Percentiles rank a stretch among this genome's conserved stretches.
Conservation (phyloP, 2,888 invertebrate genomes). For the Apamea crenata region DNA sequence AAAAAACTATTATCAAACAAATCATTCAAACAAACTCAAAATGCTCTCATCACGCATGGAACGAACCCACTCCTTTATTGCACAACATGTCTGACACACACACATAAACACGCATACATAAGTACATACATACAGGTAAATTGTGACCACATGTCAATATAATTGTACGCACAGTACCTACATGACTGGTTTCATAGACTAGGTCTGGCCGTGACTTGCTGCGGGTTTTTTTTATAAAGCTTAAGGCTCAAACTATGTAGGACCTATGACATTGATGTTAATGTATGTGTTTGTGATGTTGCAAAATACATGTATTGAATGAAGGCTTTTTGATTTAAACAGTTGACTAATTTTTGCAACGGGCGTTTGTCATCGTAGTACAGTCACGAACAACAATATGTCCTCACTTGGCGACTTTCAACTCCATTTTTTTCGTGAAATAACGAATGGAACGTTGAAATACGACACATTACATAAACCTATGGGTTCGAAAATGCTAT, state of each 20-base stretch:
- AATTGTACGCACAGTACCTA: conserved; percentile 33
- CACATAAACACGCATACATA: neutral
- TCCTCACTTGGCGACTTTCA: too few species aligned
- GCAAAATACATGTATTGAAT: conserved; percentile 2
- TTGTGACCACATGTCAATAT: conserved; percentile 45
- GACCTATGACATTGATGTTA: conserved; percentile 52
- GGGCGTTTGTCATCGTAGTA: neutral
- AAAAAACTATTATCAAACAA: conserved; percentile 8
- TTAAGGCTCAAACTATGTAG: conserved; percentile 31
- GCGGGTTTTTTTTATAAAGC: conserved; percentile 47
- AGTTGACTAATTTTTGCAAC: neutral
- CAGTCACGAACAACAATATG: too few species aligned
- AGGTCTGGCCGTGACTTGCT: conserved; percentile 45
- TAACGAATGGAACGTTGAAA: too few species aligned
- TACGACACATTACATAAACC: too few species aligned
- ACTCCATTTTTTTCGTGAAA: too few species aligned
- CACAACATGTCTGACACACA: conserved; percentile 32
- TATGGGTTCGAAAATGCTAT: too few species aligned
- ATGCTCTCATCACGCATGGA: conserved; percentile 35
- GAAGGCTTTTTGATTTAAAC: neutral
- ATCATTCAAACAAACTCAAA: conserved; percentile 31
- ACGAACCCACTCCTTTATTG: conserved; percentile 40
- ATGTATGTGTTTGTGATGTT: conserved; percentile 22
- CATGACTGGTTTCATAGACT: conserved; percentile 44
- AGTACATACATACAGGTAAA: conserved; percentile 19